These are phyloP conservation scores for Philaethria dido DNA, from an alignment of 2,888 invertebrate genomes.

Conservation along the genomic window DNA sequence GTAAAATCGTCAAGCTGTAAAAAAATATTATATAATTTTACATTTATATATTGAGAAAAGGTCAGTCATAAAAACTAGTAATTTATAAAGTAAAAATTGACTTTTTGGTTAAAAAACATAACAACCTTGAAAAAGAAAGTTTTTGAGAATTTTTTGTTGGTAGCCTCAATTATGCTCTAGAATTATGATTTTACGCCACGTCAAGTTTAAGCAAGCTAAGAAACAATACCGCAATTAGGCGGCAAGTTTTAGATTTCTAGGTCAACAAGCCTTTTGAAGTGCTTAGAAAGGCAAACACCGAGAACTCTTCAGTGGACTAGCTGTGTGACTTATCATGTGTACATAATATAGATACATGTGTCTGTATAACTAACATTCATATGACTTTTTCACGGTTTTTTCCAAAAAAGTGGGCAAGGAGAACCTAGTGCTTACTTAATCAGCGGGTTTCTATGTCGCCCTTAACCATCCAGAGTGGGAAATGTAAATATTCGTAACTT, in stretches of 20 bases:
- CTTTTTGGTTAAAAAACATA: neutral
- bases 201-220: conserved; percentile 24
- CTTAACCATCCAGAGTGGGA: no score
- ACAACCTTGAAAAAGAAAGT: conserved; percentile 4
- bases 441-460: no score
- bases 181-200: conserved; percentile 27
- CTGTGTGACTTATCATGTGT: conserved; percentile 14
- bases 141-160: neutral
- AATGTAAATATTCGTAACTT: no score
- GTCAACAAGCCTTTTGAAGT: conserved; percentile 37
- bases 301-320: conserved; percentile 27
- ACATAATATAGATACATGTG: neutral
- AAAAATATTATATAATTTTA: neutral
- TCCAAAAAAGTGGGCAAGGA: neutral
- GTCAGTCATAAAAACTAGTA: neutral
- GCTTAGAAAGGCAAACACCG: conserved; percentile 35
- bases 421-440: neutral
- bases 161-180: conserved; percentile 5
- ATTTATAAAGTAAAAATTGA: neutral
- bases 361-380: neutral
- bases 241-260: conserved; percentile 38
- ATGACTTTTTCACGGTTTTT: neutral
- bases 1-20: no score
- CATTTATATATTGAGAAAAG: neutral
- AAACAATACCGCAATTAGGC: conserved; percentile 41